Evolutionary conservation across 2,888 invertebrate species (phyloP).

Genomic region (Lucinisca nassula): DNA sequence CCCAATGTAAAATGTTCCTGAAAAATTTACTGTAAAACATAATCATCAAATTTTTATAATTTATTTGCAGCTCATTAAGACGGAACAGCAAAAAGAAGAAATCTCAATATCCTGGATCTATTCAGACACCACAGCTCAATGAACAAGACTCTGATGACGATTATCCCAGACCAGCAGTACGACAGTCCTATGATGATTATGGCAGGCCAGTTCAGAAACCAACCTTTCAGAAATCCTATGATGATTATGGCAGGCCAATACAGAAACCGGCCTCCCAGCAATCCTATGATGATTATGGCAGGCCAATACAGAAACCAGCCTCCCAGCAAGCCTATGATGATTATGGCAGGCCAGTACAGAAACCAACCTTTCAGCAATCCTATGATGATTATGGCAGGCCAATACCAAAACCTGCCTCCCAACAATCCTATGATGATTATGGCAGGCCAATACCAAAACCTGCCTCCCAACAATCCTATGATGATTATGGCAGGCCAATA

Average conservation of each 20-base stretch:
- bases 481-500: background rate
- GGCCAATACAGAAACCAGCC: background rate
- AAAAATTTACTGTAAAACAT: too few species aligned
- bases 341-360: background rate
- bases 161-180: slow-evolving; percentile 55
- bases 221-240: background rate
- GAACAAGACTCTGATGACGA: slow-evolving; percentile 41
- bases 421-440: background rate
- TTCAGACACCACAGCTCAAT: slow-evolving; percentile 33
- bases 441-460: background rate
- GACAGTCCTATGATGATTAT: slow-evolving; percentile 38
- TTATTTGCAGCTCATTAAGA: slow-evolving; percentile 46
- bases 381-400: background rate
- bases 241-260: background rate
- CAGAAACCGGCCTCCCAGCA: background rate
- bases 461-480: background rate
- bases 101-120: slow-evolving; percentile 1
- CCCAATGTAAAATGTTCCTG: too few species aligned
- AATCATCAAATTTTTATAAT: too few species aligned
- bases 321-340: background rate
- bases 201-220: background rate
- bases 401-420: background rate
- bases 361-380: background rate
- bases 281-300: background rate
- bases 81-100: slow-evolving; percentile 39